Percentiles rank a stretch among this genome's conserved stretches.
Conservation (phyloP, 2,113 vertebrate species). For the Melanostigma gelatinosum region DNA sequence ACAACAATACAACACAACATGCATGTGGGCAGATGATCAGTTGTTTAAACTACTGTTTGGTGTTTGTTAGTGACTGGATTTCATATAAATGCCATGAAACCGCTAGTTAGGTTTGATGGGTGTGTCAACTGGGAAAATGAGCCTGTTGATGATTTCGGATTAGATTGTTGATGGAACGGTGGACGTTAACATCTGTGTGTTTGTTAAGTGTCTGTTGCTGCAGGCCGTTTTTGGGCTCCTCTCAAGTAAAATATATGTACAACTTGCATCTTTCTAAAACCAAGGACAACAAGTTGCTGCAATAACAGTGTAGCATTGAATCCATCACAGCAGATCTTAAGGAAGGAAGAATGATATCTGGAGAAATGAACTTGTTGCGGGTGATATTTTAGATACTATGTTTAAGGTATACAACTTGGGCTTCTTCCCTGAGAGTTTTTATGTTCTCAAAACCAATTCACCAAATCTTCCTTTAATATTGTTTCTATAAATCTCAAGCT, state of each 20-base stretch:
- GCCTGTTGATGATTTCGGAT: conserved; percentile 5
- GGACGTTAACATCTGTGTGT: not conserved
- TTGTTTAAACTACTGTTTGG: not conserved
- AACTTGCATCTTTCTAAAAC: not conserved
- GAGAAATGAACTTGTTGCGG: not conserved
- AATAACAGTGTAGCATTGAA: not conserved
- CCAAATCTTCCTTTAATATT: conserved; percentile 6
- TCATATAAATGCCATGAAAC: not conserved
- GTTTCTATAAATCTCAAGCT: conserved; percentile 11
- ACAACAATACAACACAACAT: not conserved
- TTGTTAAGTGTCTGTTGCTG: not conserved
- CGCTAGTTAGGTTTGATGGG: not conserved
- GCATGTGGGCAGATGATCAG: not conserved
- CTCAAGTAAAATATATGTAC: not conserved
- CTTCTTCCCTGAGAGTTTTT: not conserved
- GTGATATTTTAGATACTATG: not conserved
- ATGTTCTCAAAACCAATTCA: not conserved
- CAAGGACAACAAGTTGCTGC: not conserved
- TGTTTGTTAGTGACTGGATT: not conserved
- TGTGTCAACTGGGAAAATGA: not conserved
- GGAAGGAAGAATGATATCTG: not conserved
- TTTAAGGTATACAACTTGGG: not conserved
- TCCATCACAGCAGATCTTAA: not conserved
- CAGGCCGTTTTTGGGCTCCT: not conserved
- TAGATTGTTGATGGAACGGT: not conserved